These are phyloP conservation scores for Colinus virginianus DNA, from an alignment of 2,113 vertebrate species.

Conservation along the genomic window DNA sequence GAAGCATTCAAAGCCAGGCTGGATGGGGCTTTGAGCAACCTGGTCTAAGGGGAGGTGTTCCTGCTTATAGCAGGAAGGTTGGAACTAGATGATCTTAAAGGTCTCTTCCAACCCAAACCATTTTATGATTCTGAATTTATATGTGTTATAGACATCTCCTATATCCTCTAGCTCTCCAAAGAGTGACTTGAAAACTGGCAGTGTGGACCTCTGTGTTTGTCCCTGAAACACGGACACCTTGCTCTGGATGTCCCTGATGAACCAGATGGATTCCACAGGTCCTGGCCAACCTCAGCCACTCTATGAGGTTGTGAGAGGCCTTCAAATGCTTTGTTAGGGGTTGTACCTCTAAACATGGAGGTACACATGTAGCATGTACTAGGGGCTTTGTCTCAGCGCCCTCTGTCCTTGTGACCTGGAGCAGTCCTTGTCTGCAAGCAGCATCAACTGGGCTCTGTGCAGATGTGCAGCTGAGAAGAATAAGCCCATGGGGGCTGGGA, in stretches of 20 bases:
- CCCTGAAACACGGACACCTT: background rate
- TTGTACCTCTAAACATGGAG: background rate
- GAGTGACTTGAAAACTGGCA: background rate
- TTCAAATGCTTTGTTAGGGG: background rate
- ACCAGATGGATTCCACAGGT: background rate
- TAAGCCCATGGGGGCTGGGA: fast-evolving
- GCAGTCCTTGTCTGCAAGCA: fast-evolving
- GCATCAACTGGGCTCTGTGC: fast-evolving
- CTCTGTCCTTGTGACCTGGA: fast-evolving
- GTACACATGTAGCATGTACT: fast-evolving
- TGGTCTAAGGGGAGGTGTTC: no score
- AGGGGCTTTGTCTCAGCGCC: background rate
- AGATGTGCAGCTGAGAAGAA: fast-evolving
- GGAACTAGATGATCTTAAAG: no score
- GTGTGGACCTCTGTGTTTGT: background rate
- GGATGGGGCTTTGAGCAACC: no score
- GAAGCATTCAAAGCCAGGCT: no score
- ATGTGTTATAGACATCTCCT: background rate
- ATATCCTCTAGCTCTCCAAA: background rate
- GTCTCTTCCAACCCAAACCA: no score
- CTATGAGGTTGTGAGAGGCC: background rate
- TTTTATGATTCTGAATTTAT: no score
- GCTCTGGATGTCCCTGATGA: background rate
- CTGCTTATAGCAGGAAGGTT: no score
- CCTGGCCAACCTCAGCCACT: background rate